A percentile compares a stretch with the other conserved stretches of the same genome.
Conservation (phyloP, 2,797 vertebrate species). For the Caiman crocodilus region DNA sequence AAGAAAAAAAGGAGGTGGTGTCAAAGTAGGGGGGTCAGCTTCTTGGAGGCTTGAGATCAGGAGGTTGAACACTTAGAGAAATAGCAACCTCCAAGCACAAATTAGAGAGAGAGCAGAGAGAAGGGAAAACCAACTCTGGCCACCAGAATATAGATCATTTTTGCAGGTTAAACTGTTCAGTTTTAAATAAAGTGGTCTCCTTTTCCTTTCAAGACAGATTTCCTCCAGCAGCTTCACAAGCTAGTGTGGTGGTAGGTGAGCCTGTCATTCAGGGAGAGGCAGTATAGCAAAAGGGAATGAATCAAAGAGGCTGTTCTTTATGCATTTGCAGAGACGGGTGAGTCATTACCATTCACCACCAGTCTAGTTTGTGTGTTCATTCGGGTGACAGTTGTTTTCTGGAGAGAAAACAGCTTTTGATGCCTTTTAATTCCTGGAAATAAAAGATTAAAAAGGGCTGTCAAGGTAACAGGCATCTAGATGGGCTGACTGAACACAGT, state of each 20-base stretch:
- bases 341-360: slow-evolving; percentile 58
- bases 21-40: background rate
- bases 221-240: background rate
- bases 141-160: background rate
- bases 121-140: accelerated
- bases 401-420: slow-evolving; percentile 60
- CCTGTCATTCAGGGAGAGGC: background rate
- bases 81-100: background rate
- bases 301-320: slow-evolving; percentile 58
- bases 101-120: background rate
- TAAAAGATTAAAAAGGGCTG: slow-evolving; percentile 55
- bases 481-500: slow-evolving; percentile 42
- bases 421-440: slow-evolving; percentile 54
- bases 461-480: slow-evolving; percentile 64
- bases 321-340: slow-evolving; percentile 42
- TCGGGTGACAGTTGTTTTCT: slow-evolving; percentile 65
- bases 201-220: background rate
- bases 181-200: accelerated
- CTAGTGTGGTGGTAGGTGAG: background rate
- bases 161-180: accelerated
- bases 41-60: background rate
- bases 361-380: slow-evolving; percentile 47
- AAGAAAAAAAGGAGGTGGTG: background rate
- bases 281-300: background rate
- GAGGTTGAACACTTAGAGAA: background rate